Base-by-base conservation (phyloP, 1,140 invertebrate genomes). In the Lepidotrigona ventralis region DNA sequence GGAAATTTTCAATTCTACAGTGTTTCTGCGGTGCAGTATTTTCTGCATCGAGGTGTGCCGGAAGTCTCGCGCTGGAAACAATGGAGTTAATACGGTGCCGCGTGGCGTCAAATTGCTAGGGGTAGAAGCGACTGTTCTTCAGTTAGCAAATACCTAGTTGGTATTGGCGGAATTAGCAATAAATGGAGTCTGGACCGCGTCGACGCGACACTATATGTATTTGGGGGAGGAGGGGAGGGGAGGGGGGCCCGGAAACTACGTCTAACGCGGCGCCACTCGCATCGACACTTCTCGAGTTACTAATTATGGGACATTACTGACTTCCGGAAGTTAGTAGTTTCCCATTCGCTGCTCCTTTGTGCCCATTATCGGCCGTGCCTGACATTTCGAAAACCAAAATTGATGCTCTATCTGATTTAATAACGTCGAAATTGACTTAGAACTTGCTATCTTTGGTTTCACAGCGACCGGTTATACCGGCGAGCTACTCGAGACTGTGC, bases 231-330 rank as follows among this genome's bases (percentile, higher is more conserved):
- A 8, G 39, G 39, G 39, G 0, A 0, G 8, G 39, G 39, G 8
- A 8, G 39, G 0, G 39, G 0, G 56, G 39, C 74, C 74, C 58
- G 39, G 63, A 29, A 81, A 79, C 86, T 88, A 46, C 39, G n/a
- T 74, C 66, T 85, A 63, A 63, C 84, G 33, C 39, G 23, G 74
- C 74, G 69, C 19, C 73, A 69, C 51, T 74, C 33, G 60, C 75
- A 70, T 84, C 70, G 77, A 86, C 86, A 85, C 87, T 85, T 85
- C 77, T 74, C 63, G 69, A 88, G 84, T 88, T 88, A 83, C 86
- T 88, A 88, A 88, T 88, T 88, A 86, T 79, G 66, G 81, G 84
- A 88, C 84, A 85, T 88, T 89, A 86, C 86, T 75, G 84, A 86
- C 87, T 88, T 74, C 53, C 74, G 81, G 70, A 88, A 89, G 87